Evolutionary conservation across 1,140 invertebrate genomes (phyloP).

Genomic region (Drosophila littoralis): DNA sequence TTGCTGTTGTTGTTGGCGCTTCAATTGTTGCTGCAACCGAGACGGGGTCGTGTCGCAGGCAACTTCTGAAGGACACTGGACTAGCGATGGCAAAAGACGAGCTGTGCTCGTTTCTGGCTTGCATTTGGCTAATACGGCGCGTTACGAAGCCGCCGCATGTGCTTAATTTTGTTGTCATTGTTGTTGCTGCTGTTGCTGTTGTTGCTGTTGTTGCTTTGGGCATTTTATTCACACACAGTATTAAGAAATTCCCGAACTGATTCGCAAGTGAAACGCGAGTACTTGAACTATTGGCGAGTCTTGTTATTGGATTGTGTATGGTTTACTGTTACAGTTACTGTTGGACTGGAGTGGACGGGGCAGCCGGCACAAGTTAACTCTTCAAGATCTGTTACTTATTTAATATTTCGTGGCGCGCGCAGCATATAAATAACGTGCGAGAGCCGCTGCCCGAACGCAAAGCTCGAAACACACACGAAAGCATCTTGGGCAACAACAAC

Average conservation of each 20-base stretch:
- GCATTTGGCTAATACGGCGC: constrained; percentile 38
- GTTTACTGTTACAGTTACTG: background rate
- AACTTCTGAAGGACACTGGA: background rate
- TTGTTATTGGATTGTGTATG: constrained; percentile 2
- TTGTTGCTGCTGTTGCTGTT: background rate
- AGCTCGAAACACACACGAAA: constrained; percentile 22
- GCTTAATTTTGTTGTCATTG: constrained; percentile 14
- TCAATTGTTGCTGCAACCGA: background rate
- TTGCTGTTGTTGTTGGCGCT: background rate
- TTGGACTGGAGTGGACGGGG: background rate
- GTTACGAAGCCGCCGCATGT: constrained; percentile 33
- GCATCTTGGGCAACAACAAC: constrained; percentile 17
- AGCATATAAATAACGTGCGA: constrained; percentile 39
- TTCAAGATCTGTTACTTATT: constrained; percentile 54
- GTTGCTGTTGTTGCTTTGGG: constrained; percentile 4
- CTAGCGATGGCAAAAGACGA: background rate
- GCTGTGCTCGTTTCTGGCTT: constrained; percentile 16
- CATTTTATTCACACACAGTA: background rate
- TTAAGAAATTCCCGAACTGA: background rate
- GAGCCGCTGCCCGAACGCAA: constrained; percentile 12
- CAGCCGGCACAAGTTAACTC: constrained; percentile 43
- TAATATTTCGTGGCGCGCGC: constrained; percentile 37
- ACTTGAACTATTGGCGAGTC: background rate
- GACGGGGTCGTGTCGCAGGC: background rate
- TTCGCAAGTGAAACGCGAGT: background rate